phyloP scores from a whole-genome alignment of 2,113 vertebrate genomes.

The Paracanthobrama guichenoti region DNA sequence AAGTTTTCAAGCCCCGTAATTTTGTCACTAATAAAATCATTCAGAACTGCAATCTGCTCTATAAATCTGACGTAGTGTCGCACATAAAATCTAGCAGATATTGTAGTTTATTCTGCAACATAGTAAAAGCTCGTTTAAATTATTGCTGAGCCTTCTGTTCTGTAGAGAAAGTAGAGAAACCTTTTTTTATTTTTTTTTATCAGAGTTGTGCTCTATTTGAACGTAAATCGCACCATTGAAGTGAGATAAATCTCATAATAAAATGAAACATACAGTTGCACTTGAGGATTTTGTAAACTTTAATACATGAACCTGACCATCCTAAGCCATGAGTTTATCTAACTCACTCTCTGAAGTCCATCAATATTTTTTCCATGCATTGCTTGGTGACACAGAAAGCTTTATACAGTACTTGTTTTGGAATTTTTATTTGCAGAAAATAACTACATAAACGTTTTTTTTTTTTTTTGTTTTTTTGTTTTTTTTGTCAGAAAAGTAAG shows the following conservation, averaged over 20 bases:
- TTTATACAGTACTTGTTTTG: too few relatives aligned
- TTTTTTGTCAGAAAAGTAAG: background rate
- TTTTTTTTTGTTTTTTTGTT: too few relatives aligned
- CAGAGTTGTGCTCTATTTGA: background rate
- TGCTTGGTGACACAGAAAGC: too few relatives aligned
- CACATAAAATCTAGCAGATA: constrained; percentile 14
- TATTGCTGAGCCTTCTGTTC: constrained; percentile 14
- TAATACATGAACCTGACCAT: background rate
- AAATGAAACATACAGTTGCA: background rate
- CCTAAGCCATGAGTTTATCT: background rate
- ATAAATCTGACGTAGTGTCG: constrained; percentile 12
- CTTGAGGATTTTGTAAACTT: background rate
- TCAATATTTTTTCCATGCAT: too few relatives aligned
- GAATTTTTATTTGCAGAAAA: too few relatives aligned
- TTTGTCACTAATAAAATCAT: constrained; percentile 24
- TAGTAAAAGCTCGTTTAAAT: constrained; percentile 20
- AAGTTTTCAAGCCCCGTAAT: constrained; percentile 15
- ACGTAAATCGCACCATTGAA: background rate
- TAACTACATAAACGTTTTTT: too few relatives aligned
- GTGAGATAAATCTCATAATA: background rate
- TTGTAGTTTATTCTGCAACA: constrained; percentile 25
- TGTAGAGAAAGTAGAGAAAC: background rate
- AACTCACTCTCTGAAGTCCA: too few relatives aligned
- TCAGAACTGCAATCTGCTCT: constrained; percentile 24
- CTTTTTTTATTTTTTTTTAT: background rate